A percentile compares a stretch with the other conserved stretches of the same genome.
Evolutionary conservation across 2,888 invertebrate species (phyloP).

Genomic region (Lycia hirtaria): DNA sequence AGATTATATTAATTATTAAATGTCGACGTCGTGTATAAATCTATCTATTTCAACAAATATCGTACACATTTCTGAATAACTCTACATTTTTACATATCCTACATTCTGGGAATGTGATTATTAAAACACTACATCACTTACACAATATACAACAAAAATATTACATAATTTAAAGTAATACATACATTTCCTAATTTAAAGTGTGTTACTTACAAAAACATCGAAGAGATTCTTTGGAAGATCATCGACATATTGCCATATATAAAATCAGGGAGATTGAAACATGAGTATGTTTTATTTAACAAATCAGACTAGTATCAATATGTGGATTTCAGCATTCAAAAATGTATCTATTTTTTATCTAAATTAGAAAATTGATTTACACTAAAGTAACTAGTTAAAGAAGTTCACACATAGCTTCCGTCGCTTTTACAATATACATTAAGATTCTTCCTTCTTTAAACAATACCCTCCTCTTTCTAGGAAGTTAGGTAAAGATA

Average conservation of each 20-base stretch:
- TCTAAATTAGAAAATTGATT: too few species aligned
- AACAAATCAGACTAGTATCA: neutral
- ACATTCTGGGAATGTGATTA: constrained; percentile 75
- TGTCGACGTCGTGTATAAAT: too few species aligned
- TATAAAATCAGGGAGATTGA: neutral
- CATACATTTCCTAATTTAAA: constrained; percentile 42
- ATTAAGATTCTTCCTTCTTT: too few species aligned
- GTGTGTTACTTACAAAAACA: constrained; percentile 45
- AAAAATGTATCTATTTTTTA: too few species aligned
- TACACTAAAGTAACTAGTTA: too few species aligned
- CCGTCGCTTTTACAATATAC: neutral
- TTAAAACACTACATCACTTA: constrained; percentile 56
- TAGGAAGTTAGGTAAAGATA: too few species aligned
- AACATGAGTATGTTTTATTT: neutral
- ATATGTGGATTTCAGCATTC: too few species aligned
- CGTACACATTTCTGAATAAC: constrained; percentile 11
- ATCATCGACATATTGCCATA: constrained; percentile 35
- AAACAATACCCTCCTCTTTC: too few species aligned
- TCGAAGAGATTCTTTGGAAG: constrained; percentile 46
- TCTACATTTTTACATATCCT: constrained; percentile 41
- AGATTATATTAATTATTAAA: too few species aligned
- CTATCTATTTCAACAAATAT: neutral
- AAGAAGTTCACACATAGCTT: too few species aligned
- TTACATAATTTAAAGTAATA: constrained; percentile 51
- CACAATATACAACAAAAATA: constrained; percentile 65